These are phyloP conservation scores for Gymnocypris eckloni DNA, from an alignment of 2,797 vertebrate species.

Conservation along the genomic window DNA sequence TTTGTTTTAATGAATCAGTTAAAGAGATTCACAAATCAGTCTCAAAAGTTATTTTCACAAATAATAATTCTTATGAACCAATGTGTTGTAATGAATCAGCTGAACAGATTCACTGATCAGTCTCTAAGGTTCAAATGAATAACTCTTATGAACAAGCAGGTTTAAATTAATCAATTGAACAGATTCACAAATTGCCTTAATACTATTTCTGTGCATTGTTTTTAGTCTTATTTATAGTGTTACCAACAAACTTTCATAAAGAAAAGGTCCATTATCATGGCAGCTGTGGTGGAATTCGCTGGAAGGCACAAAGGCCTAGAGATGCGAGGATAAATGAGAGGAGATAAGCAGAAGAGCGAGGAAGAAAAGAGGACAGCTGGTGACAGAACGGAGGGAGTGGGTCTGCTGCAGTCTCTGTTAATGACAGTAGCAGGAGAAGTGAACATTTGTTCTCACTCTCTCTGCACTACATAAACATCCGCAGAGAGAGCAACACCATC, in stretches of 20 bases:
- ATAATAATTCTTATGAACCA: not conserved
- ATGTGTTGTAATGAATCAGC: not conserved
- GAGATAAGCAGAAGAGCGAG: not conserved
- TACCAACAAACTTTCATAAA: not conserved
- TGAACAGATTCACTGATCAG: not conserved
- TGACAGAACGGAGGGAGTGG: constrained; percentile 25
- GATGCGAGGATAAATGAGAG: constrained; percentile 20
- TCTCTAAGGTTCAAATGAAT: not conserved
- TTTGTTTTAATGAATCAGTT: not conserved
- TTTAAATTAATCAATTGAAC: not conserved
- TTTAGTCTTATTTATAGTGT: not conserved
- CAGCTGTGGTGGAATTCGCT: constrained; percentile 26
- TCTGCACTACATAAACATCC: constrained; percentile 33
- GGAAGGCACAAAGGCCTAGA: constrained; percentile 10
- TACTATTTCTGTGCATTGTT: not conserved
- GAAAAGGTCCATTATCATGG: not conserved
- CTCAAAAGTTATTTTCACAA: not conserved
- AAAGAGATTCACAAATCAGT: not conserved
- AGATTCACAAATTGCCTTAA: not conserved
- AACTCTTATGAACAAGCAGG: not conserved
- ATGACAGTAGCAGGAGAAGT: constrained; percentile 9
- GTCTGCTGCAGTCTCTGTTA: constrained; percentile 21
- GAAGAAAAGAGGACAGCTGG: constrained; percentile 21
- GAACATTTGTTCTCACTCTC: constrained; percentile 42
- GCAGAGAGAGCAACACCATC: not conserved